A percentile compares a stretch with the other conserved stretches of the same genome.
Evolutionary conservation across 2,888 invertebrate genomes (phyloP).

Genomic region (Dryadula phaetusa): DNA sequence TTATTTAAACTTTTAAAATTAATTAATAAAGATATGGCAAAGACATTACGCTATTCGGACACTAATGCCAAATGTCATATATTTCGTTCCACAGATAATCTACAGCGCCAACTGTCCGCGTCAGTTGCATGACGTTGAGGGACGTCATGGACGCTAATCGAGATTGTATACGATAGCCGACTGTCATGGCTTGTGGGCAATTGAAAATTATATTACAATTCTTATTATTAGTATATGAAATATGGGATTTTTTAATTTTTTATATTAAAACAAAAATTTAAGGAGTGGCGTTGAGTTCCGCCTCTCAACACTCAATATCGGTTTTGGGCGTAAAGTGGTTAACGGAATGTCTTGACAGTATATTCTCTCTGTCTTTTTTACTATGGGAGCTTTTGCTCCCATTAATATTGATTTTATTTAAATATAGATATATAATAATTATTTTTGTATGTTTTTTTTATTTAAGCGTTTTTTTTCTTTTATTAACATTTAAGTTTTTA

Average conservation of each 20-base stretch:
- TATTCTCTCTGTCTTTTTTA: no score
- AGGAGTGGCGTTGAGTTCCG: background rate
- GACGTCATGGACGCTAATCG: conserved; percentile 68
- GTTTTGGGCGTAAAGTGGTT: background rate
- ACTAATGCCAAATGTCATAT: conserved; percentile 47
- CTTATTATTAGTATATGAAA: background rate
- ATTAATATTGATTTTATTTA: no score
- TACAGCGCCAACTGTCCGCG: conserved; percentile 72
- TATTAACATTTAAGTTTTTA: no score
- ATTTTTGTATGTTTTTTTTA: no score
- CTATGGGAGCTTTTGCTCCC: no score
- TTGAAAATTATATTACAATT: conserved; percentile 41
- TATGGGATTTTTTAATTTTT: background rate
- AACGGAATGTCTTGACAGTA: background rate
- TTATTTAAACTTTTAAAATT: background rate
- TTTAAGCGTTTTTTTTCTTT: no score
- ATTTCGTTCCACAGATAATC: conserved; percentile 55
- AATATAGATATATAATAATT: no score
- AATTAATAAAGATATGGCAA: conserved; percentile 1
- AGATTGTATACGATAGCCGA: conserved; percentile 70
- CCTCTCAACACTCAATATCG: no score
- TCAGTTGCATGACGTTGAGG: conserved; percentile 74
- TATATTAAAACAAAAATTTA: background rate
- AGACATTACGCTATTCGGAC: conserved; percentile 29
- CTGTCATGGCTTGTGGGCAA: conserved; percentile 57